Evolutionary conservation across 2,797 vertebrate genomes (phyloP).

Genomic region (Premnoplex brunnescens): DNA sequence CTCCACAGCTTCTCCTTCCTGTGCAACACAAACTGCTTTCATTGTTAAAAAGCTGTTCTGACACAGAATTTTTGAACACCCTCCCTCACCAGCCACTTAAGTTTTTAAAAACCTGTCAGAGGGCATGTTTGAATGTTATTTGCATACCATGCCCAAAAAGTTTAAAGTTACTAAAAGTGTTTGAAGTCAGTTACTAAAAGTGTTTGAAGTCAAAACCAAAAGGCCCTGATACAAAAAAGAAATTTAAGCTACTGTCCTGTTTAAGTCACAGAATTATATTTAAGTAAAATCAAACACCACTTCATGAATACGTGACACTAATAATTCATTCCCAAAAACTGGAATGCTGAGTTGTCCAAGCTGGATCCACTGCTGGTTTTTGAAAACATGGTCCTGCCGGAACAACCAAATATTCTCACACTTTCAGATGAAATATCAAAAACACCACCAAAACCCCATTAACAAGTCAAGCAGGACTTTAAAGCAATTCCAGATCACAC

Average conservation of each 20-base stretch:
- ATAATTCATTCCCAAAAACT: neutral
- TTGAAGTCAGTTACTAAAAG: constrained; percentile 28
- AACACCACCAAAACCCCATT: neutral
- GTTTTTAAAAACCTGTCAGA: neutral
- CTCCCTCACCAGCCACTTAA: neutral
- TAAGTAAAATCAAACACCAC: neutral
- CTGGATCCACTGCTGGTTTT: neutral
- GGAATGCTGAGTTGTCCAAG: neutral
- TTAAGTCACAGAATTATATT: neutral
- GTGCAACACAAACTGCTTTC: constrained; percentile 41
- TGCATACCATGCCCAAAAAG: neutral
- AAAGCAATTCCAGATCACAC: neutral
- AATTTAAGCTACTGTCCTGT: neutral
- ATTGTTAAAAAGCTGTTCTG: neutral
- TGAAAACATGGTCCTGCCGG: neutral
- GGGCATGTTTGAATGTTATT: neutral
- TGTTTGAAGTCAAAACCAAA: constrained; percentile 47
- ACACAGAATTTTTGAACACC: neutral
- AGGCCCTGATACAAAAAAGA: neutral
- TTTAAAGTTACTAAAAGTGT: constrained; percentile 23
- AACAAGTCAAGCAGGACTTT: neutral
- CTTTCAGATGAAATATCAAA: neutral
- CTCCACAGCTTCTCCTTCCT: constrained; percentile 41
- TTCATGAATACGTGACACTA: neutral
- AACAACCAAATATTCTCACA: neutral